Evolutionary conservation across 2,888 invertebrate species (phyloP), one percentile per base, ranked within the genome.

Genomic region (Metopia argyrocephala): DNA sequence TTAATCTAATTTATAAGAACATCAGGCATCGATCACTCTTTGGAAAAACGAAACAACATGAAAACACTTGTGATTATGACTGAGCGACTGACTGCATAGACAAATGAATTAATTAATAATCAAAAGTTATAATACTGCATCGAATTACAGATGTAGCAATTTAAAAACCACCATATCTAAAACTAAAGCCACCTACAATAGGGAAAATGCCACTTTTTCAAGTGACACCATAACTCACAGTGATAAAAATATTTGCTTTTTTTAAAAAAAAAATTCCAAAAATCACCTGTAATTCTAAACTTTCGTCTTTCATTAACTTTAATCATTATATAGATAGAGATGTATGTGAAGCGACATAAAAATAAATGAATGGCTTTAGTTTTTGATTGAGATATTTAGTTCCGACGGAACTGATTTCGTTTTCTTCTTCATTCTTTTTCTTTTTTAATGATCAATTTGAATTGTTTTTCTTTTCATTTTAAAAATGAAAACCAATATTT

Each of bases 351-450:
- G 23, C 15, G 12, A 45, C 61, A 25, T 12, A 31, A 31, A 52
- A 3, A 15, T 9, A 54, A 71, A 76, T 75, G 45, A 56, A 70
- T 66, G 54, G 50, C 18, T 27, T 28, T n/a, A 50, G 12, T 31
- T 25, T 69, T 7, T 5, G 31, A 18, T 59, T 48, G 54, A 45
- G 54, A 6, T 31, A 46, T 45, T 78, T 56, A 66, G 61, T 78
- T 81, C 76, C 78, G 81, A 45, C 69, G 81, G 78, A 81, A 75
- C 65, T 78, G 23, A 66, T 52, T 25, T 69, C 21, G 5, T 23
- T 25, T 69, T 27, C 3, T 23, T 69, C 25, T 59, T 20, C 27
- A 64, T 52, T 62, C n/a, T 45, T 48, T 18, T 52, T 45, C 23
- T 66, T 66, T 31, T 28, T 7, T 64, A 27, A 20, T 57, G 15